phyloP scores from a whole-genome alignment of 2,888 invertebrate species.

The Thereva unica region DNA sequence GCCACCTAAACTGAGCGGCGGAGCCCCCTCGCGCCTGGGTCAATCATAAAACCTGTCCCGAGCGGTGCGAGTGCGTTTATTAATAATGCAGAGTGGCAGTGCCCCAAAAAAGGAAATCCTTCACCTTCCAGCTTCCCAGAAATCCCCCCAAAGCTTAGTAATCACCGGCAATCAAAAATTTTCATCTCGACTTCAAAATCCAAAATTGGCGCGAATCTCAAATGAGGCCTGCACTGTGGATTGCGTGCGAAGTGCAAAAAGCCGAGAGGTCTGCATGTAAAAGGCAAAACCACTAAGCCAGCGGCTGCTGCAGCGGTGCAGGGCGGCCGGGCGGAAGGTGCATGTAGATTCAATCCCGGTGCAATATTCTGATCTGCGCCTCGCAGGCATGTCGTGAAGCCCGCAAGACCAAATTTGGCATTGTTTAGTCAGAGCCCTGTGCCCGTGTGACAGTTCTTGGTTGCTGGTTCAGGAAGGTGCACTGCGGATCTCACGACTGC shows the following conservation, averaged over 20 bases:
- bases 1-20: no score
- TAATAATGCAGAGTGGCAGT: neutral
- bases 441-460: neutral
- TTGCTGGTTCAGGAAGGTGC: neutral
- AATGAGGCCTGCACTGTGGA: conserved; percentile 23
- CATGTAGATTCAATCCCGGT: neutral
- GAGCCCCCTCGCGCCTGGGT: neutral
- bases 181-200: conserved; percentile 5
- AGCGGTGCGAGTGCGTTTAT: neutral
- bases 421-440: neutral
- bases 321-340: no score
- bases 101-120: conserved; percentile 14
- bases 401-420: conserved; percentile 23
- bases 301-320: neutral
- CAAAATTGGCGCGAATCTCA: conserved; percentile 15
- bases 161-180: conserved; percentile 10
- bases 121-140: neutral
- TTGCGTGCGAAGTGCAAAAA: conserved; percentile 34
- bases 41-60: neutral
- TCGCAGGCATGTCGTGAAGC: conserved; percentile 16
- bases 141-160: neutral
- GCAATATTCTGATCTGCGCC: neutral
- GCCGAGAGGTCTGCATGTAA: conserved; percentile 24
- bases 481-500: neutral
- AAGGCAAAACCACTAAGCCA: conserved; percentile 31